A percentile compares a stretch with the other conserved stretches of the same genome.
These are phyloP conservation scores for Anastrepha ludens DNA, from an alignment of 1,140 invertebrate genomes.

Conservation along the genomic window DNA sequence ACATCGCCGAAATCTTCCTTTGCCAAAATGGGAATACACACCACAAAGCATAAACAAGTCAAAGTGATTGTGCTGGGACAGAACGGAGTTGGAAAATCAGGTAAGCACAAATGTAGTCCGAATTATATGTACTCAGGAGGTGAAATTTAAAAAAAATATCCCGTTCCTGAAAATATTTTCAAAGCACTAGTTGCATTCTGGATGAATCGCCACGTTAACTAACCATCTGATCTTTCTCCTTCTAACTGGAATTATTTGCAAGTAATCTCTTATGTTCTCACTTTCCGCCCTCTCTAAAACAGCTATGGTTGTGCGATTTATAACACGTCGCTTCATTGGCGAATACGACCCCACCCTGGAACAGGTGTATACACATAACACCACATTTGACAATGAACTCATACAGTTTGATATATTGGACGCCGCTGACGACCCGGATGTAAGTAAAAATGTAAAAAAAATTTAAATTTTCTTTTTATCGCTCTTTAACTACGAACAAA, in stretches of 20 bases:
- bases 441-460: constrained; percentile 75
- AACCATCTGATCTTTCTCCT: too few relatives aligned
- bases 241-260: neutral
- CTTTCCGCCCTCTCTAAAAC: constrained; percentile 59
- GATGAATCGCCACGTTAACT: too few relatives aligned
- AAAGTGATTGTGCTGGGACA: constrained; percentile 86
- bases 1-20: constrained; percentile 80
- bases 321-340: constrained; percentile 87
- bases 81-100: constrained; percentile 86
- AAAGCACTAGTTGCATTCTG: too few relatives aligned
- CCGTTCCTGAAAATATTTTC: too few relatives aligned
- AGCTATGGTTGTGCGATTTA: constrained; percentile 88
- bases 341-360: constrained; percentile 88
- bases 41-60: constrained; percentile 79
- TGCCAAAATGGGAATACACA: constrained; percentile 78
- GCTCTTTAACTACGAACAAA: too few relatives aligned
- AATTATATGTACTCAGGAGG: neutral
- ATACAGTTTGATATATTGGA: constrained; percentile 87
- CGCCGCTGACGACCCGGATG: constrained; percentile 83
- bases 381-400: constrained; percentile 85
- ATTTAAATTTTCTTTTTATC: neutral
- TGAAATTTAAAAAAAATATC: too few relatives aligned
- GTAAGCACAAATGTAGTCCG: constrained; percentile 74
- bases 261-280: neutral
- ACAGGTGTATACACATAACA: constrained; percentile 85